Base-by-base conservation (phyloP, 2,888 invertebrate species). In the Stegana nigrithorax region DNA sequence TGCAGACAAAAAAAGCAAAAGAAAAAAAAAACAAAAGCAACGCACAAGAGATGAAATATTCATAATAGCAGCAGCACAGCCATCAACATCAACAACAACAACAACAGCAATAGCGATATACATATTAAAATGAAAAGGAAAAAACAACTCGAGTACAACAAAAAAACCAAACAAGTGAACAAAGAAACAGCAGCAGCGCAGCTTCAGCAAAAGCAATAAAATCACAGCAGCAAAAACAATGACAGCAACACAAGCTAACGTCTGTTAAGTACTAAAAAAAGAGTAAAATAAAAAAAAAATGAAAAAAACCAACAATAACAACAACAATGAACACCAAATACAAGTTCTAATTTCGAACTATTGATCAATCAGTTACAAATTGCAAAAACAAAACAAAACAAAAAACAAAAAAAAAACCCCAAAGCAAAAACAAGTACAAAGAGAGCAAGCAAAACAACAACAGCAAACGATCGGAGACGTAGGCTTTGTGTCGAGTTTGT, bases 321-420 rank as follows among this genome's bases (percentile, higher is more conserved):
- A n/a, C n/a, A n/a, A n/a, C n/a, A n/a, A n/a, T n/a, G n/a, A n/a
- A n/a, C n/a, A n/a, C n/a, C 19, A 10, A 2, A 47, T 25, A 26
- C 25, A 62, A 47, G 57, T 73, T 77, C 77, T 75, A 77, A 75
- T 73, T 78, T 72, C 65, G 56, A 72, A 68, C 71, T 73, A 78
- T 78, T 73, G 75, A 78, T 75, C n/a, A n/a, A n/a, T 76, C 70
- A 70, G 65, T 47, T 47, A n/a, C n/a, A n/a, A n/a, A n/a, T n/a
- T n/a, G n/a, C n/a, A n/a, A n/a, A n/a, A n/a, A n/a, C n/a, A n/a
- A 57, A n/a, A n/a, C n/a, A n/a, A n/a, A n/a, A n/a, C n/a, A n/a
- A n/a, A n/a, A n/a, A n/a, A n/a, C n/a, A n/a, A n/a, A n/a, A n/a
- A n/a, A n/a, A n/a, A n/a, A n/a, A n/a, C n/a, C n/a, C n/a, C n/a